Evolutionary conservation across 2,113 vertebrate genomes (phyloP).

Genomic region (Ictalurus punctatus): DNA sequence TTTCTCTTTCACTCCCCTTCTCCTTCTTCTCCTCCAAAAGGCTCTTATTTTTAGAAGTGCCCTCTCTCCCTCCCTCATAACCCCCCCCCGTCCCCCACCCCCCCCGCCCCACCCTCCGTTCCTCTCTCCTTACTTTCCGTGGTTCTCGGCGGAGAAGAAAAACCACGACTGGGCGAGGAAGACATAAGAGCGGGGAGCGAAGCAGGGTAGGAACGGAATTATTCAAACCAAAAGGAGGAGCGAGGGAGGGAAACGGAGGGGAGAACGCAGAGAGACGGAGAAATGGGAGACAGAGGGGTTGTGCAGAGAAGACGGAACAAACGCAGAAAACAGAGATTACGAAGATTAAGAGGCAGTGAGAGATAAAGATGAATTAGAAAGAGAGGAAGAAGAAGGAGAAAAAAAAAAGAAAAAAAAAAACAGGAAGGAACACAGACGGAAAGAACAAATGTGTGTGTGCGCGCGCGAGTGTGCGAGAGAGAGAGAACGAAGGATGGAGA

Average conservation of each 20-base stretch:
- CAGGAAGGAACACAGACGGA: not conserved
- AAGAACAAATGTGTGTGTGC: no score
- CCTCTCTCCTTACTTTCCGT: conserved; percentile 5
- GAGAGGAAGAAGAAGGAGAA: not conserved
- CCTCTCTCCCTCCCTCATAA: not conserved
- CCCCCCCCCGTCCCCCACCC: not conserved
- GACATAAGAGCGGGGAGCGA: not conserved
- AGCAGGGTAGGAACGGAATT: not conserved
- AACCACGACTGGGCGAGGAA: not conserved
- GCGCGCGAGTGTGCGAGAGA: no score
- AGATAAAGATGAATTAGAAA: not conserved
- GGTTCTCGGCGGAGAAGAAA: not conserved
- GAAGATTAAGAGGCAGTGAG: not conserved
- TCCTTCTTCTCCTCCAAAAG: conserved; percentile 19
- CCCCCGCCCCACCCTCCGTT: not conserved
- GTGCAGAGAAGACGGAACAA: not conserved
- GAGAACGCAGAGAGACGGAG: not conserved
- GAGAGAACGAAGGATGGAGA: not conserved
- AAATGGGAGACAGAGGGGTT: not conserved
- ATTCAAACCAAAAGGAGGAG: not conserved
- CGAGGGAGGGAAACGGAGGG: not conserved
- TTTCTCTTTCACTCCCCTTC: conserved; percentile 15
- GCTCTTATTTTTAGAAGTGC: conserved; percentile 53
- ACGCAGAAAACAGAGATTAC: not conserved
- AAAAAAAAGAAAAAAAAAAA: no score